Evolutionary conservation across 2,113 vertebrate genomes (phyloP).

Genomic region (Oryzias woworae): DNA sequence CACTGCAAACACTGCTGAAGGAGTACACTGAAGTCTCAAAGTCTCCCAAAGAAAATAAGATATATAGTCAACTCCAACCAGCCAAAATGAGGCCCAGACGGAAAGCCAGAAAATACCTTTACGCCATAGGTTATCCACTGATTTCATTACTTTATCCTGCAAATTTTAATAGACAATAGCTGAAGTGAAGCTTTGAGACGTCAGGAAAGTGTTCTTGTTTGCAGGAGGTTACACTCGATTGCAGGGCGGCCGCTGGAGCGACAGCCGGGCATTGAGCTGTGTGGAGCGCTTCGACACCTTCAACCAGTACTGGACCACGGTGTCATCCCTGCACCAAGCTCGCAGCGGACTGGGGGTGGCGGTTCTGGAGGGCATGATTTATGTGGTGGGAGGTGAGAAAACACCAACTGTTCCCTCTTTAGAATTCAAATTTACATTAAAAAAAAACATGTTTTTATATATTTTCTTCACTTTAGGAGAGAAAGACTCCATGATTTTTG

Average conservation of each 20-base stretch:
- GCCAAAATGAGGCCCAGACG: constrained; percentile 90
- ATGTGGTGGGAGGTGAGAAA: constrained; percentile 92
- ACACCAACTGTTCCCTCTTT: background rate
- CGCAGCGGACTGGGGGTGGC: constrained; percentile 92
- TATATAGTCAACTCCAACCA: constrained; percentile 86
- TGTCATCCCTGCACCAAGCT: constrained; percentile 95
- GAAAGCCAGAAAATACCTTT: constrained; percentile 98
- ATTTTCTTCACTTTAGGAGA: constrained; percentile 79
- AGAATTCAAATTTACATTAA: background rate
- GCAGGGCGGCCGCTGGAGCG: constrained; percentile 94
- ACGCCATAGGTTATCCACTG: constrained; percentile 86
- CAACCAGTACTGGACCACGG: constrained; percentile 97
- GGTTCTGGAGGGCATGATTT: constrained; percentile 93
- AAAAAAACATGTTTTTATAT: background rate
- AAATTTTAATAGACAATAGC: background rate
- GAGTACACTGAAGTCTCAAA: constrained; percentile 93
- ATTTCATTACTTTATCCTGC: background rate
- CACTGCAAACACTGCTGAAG: constrained; percentile 94
- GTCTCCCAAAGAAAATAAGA: constrained; percentile 91
- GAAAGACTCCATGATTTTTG: constrained; percentile 97
- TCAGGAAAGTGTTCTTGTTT: background rate
- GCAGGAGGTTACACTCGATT: constrained; percentile 94
- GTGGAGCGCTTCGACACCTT: constrained; percentile 98
- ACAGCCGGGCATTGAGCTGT: constrained; percentile 93
- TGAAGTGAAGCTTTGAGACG: background rate